Evolutionary conservation across 2,797 vertebrate species (phyloP), one percentile per base, ranked within the genome.

Genomic region (Channallabes apus): DNA sequence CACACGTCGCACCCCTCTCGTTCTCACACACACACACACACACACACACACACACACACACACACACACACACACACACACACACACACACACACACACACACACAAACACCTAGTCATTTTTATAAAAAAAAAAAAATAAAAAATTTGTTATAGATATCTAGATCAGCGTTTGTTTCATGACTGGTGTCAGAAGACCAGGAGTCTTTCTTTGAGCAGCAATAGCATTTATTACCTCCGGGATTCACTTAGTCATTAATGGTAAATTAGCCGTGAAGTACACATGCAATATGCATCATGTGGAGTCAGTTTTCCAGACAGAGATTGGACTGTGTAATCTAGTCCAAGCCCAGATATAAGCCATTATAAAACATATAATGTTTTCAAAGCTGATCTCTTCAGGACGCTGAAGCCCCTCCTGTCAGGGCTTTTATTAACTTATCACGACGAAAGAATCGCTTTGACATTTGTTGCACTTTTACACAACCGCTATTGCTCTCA

Each of bases 1-100:
- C 93, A 94, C 94, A 94, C 41, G 6, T 51, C 61, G 14, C 92
- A 69, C 75, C 38, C 27, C 65, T 35, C 41, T 29, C 69, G 67
- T 58, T 18, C 59, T 56, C 61, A 3, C 65, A 2, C 2, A 2
- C n/a, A 9, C 61, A 18, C 62, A 46, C 71, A 51, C 69, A 46
- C 14, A 41, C 22, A 27, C 24, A 61, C 9, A 65, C 15, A 35
- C 54, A 22, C 54, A 20, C 56, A 27, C 35, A 71, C 68, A 71
- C 29, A 62, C n/a, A n/a, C n/a, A n/a, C n/a, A n/a, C n/a, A n/a
- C n/a, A n/a, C n/a, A n/a, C n/a, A n/a, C n/a, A n/a, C n/a, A n/a
- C n/a, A n/a, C n/a, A n/a, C n/a, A n/a, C n/a, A n/a, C n/a, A n/a
- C n/a, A n/a, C n/a, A n/a, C n/a, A n/a, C n/a, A n/a, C n/a, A n/a